Conservation (phyloP, 2,888 invertebrate genomes). For the Caenorhabditis zanzibari region DNA sequence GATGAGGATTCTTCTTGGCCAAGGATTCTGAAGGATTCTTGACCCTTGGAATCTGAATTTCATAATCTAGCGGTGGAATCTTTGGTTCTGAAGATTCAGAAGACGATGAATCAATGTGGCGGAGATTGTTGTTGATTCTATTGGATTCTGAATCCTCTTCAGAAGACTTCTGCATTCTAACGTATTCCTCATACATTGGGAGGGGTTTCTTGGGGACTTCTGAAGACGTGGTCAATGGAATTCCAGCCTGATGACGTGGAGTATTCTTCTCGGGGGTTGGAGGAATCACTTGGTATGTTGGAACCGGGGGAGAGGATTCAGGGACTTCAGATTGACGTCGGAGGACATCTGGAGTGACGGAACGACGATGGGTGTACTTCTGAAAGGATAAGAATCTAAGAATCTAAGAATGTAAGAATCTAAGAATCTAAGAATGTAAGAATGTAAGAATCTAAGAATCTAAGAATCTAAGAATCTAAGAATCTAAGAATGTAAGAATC, state of each 20-base stretch:
- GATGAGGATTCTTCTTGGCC: not conserved
- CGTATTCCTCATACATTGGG: conserved; percentile 57
- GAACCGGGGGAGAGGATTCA: not conserved
- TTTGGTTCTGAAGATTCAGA: conserved; percentile 15
- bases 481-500: too few species aligned
- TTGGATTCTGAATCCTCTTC: not conserved
- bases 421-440: too few species aligned
- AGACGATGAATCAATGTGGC: conserved; percentile 53
- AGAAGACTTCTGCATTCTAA: conserved; percentile 24
- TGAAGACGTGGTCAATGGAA: conserved; percentile 6
- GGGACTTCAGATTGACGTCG: not conserved
- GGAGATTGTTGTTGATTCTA: not conserved
- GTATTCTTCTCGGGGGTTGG: conserved; percentile 44
- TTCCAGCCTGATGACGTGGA: conserved; percentile 15
- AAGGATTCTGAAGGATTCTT: not conserved
- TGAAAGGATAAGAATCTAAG: conserved; percentile 3
- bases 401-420: too few species aligned
- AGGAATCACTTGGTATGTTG: conserved; percentile 44
- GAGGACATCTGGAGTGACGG: conserved; percentile 18
- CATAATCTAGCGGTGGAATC: not conserved
- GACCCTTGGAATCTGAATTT: not conserved
- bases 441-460: too few species aligned
- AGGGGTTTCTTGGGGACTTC: conserved; percentile 12
- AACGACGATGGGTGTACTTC: conserved; percentile 39
- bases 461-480: too few species aligned